These are phyloP conservation scores for Holothuria glaberrima DNA, from an alignment of 35 echinoderm and acorn worm species.

Conservation along the genomic window DNA sequence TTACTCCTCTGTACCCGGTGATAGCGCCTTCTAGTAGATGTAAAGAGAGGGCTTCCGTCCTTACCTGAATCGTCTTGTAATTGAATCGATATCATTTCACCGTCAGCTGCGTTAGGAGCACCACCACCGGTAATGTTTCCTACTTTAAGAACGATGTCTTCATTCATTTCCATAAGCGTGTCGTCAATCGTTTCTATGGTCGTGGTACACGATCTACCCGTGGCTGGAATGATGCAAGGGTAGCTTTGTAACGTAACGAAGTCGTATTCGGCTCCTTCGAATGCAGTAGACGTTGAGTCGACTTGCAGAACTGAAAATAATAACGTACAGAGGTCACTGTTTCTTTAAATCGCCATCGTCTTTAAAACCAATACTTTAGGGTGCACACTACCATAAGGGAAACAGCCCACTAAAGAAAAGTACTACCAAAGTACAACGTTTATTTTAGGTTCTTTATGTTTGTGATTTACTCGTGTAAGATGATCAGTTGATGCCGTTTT, in stretches of 20 bases:
- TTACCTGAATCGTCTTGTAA: neutral
- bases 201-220: neutral
- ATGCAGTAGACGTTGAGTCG: neutral
- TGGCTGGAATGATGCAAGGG: neutral
- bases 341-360: too few species aligned
- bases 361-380: too few species aligned
- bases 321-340: too few species aligned
- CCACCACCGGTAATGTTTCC: neutral
- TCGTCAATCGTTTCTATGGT: neutral
- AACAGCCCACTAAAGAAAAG: too few species aligned
- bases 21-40: too few species aligned
- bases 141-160: neutral
- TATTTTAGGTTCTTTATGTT: too few species aligned
- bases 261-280: slow-evolving; percentile 10
- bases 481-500: too few species aligned
- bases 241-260: neutral
- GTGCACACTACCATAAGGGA: too few species aligned
- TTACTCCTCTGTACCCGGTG: too few species aligned
- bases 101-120: neutral
- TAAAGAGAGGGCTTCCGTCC: too few species aligned
- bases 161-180: neutral
- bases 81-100: neutral
- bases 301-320: neutral
- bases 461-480: too few species aligned
- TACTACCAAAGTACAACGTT: too few species aligned